phyloP scores from a whole-genome alignment of 2,888 invertebrate species.

The Spodoptera picta region DNA sequence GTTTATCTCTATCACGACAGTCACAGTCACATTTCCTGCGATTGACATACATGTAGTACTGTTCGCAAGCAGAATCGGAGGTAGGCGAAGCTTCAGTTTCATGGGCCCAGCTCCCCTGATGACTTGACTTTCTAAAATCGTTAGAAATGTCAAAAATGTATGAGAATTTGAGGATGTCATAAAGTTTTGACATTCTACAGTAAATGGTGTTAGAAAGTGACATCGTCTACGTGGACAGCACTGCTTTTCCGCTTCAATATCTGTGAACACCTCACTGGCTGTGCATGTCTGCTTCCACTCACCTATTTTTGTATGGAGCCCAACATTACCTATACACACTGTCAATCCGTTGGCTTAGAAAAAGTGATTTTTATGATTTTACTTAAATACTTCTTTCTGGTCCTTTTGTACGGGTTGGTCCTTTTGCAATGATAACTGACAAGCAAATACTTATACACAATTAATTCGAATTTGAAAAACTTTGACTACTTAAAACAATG shows the following conservation, averaged over 20 bases:
- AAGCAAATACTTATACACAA: too few relatives aligned
- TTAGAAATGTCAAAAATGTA: slow-evolving; percentile 5
- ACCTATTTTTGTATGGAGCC: slow-evolving; percentile 23
- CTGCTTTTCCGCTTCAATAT: slow-evolving; percentile 73
- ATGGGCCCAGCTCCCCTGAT: slow-evolving; percentile 58
- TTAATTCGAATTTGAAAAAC: too few relatives aligned
- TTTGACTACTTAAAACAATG: too few relatives aligned
- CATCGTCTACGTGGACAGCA: slow-evolving; percentile 43
- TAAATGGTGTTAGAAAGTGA: slow-evolving; percentile 7
- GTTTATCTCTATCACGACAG: slow-evolving; percentile 11
- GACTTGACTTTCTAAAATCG: slow-evolving; percentile 4
- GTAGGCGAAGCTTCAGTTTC: slow-evolving; percentile 70
- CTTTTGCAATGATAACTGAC: too few relatives aligned
- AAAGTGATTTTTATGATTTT: too few relatives aligned
- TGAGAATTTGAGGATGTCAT: slow-evolving; percentile 13
- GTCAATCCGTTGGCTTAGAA: not conserved
- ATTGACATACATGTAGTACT: slow-evolving; percentile 60
- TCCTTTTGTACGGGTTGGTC: too few relatives aligned
- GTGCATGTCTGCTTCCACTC: slow-evolving; percentile 68
- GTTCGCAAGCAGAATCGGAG: slow-evolving; percentile 44
- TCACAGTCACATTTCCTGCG: slow-evolving; percentile 38
- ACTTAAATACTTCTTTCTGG: too few relatives aligned
- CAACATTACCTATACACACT: slow-evolving; percentile 22
- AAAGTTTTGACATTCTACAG: slow-evolving; percentile 4
- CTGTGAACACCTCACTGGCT: slow-evolving; percentile 69